phyloP scores from a whole-genome alignment of 2,113 vertebrate species.

The Calonectris borealis region DNA sequence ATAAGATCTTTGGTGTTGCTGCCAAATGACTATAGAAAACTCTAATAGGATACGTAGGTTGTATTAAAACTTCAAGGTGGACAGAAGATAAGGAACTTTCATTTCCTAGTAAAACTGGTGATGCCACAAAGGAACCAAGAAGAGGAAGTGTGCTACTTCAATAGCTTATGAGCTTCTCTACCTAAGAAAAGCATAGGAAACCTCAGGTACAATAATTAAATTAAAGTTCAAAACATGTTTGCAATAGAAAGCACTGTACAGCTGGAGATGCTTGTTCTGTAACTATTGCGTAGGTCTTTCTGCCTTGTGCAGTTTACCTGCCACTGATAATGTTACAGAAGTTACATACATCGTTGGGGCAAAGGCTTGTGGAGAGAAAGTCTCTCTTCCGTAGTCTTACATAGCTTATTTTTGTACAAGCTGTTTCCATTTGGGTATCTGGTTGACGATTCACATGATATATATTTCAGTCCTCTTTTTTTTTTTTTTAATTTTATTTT shows the following conservation, averaged over 20 bases:
- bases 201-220: background rate
- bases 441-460: background rate
- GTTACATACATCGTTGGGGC: background rate
- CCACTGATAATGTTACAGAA: background rate
- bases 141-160: background rate
- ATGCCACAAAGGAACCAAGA: background rate
- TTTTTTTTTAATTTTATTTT: background rate
- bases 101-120: background rate
- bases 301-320: background rate
- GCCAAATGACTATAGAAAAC: background rate
- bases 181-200: background rate
- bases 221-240: background rate
- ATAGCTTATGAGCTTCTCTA: background rate
- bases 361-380: background rate
- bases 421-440: background rate
- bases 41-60: background rate
- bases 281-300: background rate
- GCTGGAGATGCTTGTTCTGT: background rate
- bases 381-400: background rate
- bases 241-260: background rate
- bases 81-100: background rate
- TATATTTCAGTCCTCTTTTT: background rate
- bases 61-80: background rate
- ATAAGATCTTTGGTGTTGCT: background rate
- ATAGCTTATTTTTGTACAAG: background rate